Evolutionary conservation across 2,113 vertebrate species (phyloP).

Genomic region (Tenrec ecaudatus): DNA sequence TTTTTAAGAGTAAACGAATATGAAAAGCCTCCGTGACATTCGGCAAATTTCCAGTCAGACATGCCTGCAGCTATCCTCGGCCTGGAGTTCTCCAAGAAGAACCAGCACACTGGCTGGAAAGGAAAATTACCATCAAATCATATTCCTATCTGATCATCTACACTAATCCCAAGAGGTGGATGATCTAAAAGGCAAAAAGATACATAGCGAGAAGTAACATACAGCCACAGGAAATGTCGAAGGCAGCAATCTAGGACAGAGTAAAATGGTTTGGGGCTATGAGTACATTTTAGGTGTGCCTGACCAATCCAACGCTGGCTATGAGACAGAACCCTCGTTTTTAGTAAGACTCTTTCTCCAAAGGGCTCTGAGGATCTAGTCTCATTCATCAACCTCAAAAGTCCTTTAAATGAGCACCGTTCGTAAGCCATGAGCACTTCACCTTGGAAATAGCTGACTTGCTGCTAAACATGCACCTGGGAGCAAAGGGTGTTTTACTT

Average conservation of each 20-base stretch:
- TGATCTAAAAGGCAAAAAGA: slow-evolving; percentile 54
- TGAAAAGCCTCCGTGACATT: slow-evolving; percentile 82
- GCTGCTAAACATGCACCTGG: slow-evolving; percentile 84
- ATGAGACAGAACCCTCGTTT: slow-evolving; percentile 80
- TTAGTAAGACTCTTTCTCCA: slow-evolving; percentile 82
- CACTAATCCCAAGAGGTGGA: slow-evolving; percentile 67
- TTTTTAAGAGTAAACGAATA: slow-evolving; percentile 80
- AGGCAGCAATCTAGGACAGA: slow-evolving; percentile 72
- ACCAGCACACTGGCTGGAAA: slow-evolving; percentile 73
- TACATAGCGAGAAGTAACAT: slow-evolving; percentile 65
- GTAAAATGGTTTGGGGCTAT: slow-evolving; percentile 73
- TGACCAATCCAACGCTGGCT: slow-evolving; percentile 80
- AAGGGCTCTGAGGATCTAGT: slow-evolving; percentile 81
- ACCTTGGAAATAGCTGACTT: slow-evolving; percentile 86
- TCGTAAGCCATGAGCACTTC: slow-evolving; percentile 88
- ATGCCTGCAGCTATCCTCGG: slow-evolving; percentile 77
- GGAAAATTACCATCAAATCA: slow-evolving; percentile 72
- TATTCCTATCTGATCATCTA: slow-evolving; percentile 76
- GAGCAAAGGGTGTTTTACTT: slow-evolving; percentile 67
- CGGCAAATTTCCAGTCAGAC: slow-evolving; percentile 77
- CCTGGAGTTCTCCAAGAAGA: slow-evolving; percentile 66
- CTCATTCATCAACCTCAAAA: slow-evolving; percentile 86
- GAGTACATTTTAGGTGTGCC: slow-evolving; percentile 87
- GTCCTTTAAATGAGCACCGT: slow-evolving; percentile 82
- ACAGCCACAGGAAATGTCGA: slow-evolving; percentile 70